A percentile compares a stretch with the other conserved stretches of the same genome.
Conservation (phyloP, 2,113 vertebrate genomes). For the Dolichotis patagonum region DNA sequence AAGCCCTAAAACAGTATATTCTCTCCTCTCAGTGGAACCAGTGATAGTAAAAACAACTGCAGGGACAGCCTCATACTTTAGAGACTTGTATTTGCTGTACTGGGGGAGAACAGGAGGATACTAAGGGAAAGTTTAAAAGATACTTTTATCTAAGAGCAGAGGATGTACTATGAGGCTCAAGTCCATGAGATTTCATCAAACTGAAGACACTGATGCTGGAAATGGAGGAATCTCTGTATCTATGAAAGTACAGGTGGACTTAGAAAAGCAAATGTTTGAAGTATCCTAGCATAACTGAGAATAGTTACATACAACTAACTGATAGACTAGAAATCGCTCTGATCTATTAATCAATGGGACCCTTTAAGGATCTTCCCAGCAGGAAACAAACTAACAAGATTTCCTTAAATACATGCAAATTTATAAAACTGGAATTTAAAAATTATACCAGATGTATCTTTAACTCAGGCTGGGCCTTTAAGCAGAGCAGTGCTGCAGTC, state of each 20-base stretch:
- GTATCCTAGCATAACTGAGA: not conserved
- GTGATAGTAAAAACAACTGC: rapidly evolving
- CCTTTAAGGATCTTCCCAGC: not conserved
- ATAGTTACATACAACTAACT: not conserved
- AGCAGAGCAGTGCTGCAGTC: not conserved
- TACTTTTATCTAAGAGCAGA: not conserved
- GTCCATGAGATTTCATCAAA: not conserved
- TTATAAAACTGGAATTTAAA: not conserved
- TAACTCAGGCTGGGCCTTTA: not conserved
- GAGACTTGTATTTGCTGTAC: not conserved
- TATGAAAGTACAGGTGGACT: not conserved
- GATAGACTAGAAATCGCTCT: not conserved
- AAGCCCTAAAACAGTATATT: not conserved
- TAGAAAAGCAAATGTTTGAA: not conserved
- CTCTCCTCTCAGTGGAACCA: not conserved
- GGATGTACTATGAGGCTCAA: not conserved
- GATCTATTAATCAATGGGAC: not conserved
- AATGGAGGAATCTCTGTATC: not conserved
- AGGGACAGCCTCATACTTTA: not conserved
- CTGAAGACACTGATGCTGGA: not conserved
- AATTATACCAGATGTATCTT: not conserved
- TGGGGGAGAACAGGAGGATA: not conserved
- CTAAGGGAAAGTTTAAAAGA: not conserved
- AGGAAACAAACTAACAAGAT: not conserved
- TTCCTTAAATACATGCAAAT: not conserved